These are phyloP conservation scores for Cyanistes caeruleus DNA, from an alignment of 2,113 vertebrate species.

Conservation along the genomic window DNA sequence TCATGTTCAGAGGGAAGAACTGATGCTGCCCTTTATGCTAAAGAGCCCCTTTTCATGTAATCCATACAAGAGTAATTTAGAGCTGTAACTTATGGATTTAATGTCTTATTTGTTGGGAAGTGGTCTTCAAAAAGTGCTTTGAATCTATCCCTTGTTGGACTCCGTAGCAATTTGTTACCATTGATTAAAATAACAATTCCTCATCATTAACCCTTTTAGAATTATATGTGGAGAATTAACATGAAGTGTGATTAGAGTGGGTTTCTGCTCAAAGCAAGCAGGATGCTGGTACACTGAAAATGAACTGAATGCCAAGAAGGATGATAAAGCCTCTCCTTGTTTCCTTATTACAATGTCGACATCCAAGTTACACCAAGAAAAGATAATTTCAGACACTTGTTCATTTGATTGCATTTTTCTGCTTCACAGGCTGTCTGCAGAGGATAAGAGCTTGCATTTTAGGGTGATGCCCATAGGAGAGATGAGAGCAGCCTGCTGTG, in stretches of 20 bases:
- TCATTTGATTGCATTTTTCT: neutral
- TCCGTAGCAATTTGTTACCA: neutral
- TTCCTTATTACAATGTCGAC: neutral
- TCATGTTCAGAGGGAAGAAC: neutral
- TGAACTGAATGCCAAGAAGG: neutral
- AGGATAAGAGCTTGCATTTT: neutral
- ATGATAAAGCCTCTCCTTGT: neutral
- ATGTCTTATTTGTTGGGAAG: neutral
- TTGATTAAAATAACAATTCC: neutral
- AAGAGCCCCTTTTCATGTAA: neutral
- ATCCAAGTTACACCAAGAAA: neutral
- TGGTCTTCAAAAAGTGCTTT: constrained; percentile 25
- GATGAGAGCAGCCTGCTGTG: neutral
- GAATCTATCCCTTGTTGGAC: neutral
- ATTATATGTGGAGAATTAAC: neutral
- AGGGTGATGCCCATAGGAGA: neutral
- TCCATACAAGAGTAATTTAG: neutral
- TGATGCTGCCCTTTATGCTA: neutral
- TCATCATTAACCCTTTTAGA: neutral
- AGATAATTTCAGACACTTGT: neutral
- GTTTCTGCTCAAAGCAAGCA: neutral
- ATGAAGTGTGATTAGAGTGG: neutral
- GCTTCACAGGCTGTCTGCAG: neutral
- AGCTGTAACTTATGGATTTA: neutral
- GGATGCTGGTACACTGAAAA: neutral